Base-by-base conservation (phyloP, 2,888 invertebrate species). In the Scaptomyza tumidula region DNA sequence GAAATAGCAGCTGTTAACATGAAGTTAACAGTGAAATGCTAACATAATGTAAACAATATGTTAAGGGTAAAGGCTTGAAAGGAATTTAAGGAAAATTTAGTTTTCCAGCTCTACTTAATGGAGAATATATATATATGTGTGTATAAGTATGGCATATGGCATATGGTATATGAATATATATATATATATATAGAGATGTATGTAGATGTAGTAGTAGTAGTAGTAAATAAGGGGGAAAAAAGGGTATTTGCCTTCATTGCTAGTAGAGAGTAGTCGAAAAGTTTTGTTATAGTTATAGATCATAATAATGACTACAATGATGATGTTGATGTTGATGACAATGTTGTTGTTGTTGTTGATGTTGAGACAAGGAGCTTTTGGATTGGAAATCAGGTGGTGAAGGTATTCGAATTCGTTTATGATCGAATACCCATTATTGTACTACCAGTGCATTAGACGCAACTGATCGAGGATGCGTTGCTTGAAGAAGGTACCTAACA, bases 381-480 rank as follows among this genome's bases (percentile, higher is more conserved):
- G 44, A 33, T 46, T 43, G 11, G 24, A 33, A 9, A 24, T 52
- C 16, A 41, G 41, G 41, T 41, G 19, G 48, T 35, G 68, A 39
- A 64, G 81, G 88, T 82, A 88, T 86, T 85, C 85, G 82, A 81
- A 78, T 1, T 19, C 19, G 66, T 67, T 6, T 10, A 24, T 0
- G 16, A 41, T 75, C 71, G 75, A 71, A 71, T 71, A 71, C 67
- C 75, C 46, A 76, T 31, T 91, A 86, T 90, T 90, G 90, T 91
- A 91, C 92, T 92, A 92, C 92, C 92, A 92, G 89, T 92, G 92
- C 92, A 92, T 91, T 62, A 91, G 71, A 33, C 92, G 91, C 71
- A 92, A 86, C 78, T 92, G 91, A 88, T 92, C 92, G 33, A 92
- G 81, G 64, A 92, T 91, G 71, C 92, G 90, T 75, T 92, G 92